These are phyloP conservation scores for Jordanella pulchra DNA, from an alignment of 2,797 vertebrate genomes.

Conservation along the genomic window DNA sequence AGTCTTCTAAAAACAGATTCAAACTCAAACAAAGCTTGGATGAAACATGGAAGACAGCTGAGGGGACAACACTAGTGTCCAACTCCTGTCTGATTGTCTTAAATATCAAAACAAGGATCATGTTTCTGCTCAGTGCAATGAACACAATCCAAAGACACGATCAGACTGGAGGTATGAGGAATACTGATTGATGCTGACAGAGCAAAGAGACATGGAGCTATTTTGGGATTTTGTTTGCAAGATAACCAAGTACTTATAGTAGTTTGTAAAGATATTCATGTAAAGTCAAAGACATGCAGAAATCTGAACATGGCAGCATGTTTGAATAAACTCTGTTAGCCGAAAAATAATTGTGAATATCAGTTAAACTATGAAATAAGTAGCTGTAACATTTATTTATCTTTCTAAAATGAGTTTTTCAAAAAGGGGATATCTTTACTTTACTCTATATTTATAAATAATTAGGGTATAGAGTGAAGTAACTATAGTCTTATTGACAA, in stretches of 20 bases:
- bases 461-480: too few relatives aligned
- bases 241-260: background rate
- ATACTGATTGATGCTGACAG: constrained; percentile 40
- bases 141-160: constrained; percentile 3
- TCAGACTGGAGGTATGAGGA: constrained; percentile 21
- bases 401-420: too few relatives aligned
- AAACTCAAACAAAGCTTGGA: background rate
- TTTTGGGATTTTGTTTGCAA: constrained; percentile 54
- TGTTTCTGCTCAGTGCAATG: background rate
- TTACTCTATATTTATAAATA: too few relatives aligned
- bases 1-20: background rate
- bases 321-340: background rate
- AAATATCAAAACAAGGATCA: constrained; percentile 5
- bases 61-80: background rate
- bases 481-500: too few relatives aligned
- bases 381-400: too few relatives aligned
- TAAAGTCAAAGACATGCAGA: background rate
- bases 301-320: background rate
- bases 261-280: background rate
- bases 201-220: constrained; percentile 36
- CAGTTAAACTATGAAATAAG: too few relatives aligned
- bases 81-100: background rate
- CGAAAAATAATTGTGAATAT: too few relatives aligned
- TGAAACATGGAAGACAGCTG: background rate
- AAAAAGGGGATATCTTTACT: too few relatives aligned